A percentile compares a stretch with the other conserved stretches of the same genome.
These are phyloP conservation scores for Camponotus floridanus DNA, from an alignment of 1,140 invertebrate species.

Conservation along the genomic window DNA sequence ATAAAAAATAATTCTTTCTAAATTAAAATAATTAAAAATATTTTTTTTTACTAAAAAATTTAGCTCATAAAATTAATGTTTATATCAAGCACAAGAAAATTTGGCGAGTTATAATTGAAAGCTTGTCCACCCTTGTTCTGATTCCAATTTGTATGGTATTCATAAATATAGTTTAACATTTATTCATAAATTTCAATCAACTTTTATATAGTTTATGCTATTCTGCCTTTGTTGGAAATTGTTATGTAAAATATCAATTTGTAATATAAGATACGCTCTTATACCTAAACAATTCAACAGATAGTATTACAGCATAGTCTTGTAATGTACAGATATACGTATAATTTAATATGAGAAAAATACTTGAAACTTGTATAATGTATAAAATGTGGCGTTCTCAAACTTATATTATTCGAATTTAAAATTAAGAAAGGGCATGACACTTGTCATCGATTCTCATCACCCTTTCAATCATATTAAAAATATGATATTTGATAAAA, in stretches of 20 bases:
- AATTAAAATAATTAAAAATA: too few species aligned
- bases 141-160: not conserved
- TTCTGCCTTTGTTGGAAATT: slow-evolving; percentile 10
- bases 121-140: not conserved
- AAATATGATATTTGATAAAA: slow-evolving; percentile 4
- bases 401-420: too few species aligned
- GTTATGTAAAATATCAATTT: not conserved
- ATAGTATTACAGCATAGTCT: slow-evolving; percentile 7
- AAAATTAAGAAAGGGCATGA: slow-evolving; percentile 59
- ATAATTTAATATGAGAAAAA: not conserved
- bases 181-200: too few species aligned
- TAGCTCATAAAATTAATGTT: not conserved
- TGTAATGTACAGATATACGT: not conserved
- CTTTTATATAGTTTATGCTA: not conserved
- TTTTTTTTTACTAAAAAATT: too few species aligned
- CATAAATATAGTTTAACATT: not conserved
- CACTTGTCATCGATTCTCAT: slow-evolving; percentile 67
- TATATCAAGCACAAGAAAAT: slow-evolving; percentile 4
- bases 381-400: not conserved
- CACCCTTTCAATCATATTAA: slow-evolving; percentile 34
- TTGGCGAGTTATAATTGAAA: not conserved
- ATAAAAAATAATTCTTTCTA: too few species aligned
- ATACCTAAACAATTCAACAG: slow-evolving; percentile 11
- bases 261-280: slow-evolving; percentile 1
- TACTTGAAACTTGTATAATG: not conserved